Evolutionary conservation across 2,797 vertebrate species (phyloP).

Genomic region (Coranthus polyacanthus): DNA sequence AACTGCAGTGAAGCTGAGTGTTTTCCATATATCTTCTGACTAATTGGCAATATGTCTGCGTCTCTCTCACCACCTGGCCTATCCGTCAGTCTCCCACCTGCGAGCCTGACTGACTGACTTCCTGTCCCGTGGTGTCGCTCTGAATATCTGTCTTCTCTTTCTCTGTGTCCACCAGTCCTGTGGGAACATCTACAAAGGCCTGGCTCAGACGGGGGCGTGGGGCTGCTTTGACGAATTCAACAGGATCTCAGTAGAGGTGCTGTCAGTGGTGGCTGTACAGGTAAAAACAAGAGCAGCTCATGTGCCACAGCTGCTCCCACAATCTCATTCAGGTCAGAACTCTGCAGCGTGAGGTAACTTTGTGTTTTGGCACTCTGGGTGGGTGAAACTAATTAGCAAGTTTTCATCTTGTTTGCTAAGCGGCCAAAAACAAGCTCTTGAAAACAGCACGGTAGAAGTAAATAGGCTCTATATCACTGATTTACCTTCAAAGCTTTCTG

Average conservation of each 20-base stretch:
- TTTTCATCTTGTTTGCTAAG: constrained; percentile 19
- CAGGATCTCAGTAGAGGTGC: constrained; percentile 96
- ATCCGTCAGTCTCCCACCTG: constrained; percentile 13
- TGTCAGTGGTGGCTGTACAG: constrained; percentile 98
- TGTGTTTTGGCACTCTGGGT: background rate
- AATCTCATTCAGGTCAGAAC: background rate
- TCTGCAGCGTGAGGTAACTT: background rate
- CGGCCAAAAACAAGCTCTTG: constrained; percentile 33
- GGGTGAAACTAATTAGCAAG: constrained; percentile 1
- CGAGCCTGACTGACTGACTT: background rate
- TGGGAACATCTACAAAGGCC: constrained; percentile 98
- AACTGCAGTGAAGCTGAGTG: background rate
- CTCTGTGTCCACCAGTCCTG: constrained; percentile 88
- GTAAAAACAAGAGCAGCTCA: constrained; percentile 75
- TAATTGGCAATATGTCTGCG: constrained; percentile 31
- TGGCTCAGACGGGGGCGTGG: constrained; percentile 97
- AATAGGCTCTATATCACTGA: constrained; percentile 38
- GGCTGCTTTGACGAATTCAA: constrained; percentile 99
- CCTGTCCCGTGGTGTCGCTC: constrained; percentile 2
- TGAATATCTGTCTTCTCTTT: constrained; percentile 26
- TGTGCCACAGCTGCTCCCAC: background rate
- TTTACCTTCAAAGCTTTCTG: too few species aligned
- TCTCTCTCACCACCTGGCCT: background rate
- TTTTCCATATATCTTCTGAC: constrained; percentile 17
- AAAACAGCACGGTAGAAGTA: constrained; percentile 27